Evolutionary conservation across 2,113 vertebrate genomes (phyloP).

Genomic region (Stomatorhinus ivindoensis): DNA sequence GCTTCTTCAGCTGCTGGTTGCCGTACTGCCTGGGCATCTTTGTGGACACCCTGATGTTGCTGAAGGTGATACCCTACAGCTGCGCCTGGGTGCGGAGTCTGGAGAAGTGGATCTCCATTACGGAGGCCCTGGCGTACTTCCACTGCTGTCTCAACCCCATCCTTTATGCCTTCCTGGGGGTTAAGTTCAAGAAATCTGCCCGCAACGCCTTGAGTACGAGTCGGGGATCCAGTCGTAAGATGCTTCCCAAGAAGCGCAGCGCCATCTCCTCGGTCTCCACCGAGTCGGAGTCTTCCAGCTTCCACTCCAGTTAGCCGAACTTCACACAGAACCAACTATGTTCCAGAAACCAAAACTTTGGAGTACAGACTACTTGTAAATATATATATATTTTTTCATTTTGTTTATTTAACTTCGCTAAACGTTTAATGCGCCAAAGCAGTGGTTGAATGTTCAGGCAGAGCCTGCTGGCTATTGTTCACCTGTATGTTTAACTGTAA

Average conservation of each 20-base stretch:
- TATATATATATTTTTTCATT: conserved; percentile 61
- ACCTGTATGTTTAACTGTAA: not conserved
- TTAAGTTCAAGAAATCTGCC: conserved; percentile 92
- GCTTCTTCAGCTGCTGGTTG: conserved; percentile 95
- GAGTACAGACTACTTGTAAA: conserved; percentile 57
- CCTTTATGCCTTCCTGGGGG: conserved; percentile 92
- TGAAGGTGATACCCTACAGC: conserved; percentile 70
- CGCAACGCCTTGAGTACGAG: conserved; percentile 82
- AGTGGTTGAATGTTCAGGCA: conserved; percentile 55
- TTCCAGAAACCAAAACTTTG: not conserved
- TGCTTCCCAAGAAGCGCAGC: conserved; percentile 78
- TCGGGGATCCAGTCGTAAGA: conserved; percentile 87
- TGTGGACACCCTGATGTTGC: conserved; percentile 75
- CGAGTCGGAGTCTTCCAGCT: conserved; percentile 93
- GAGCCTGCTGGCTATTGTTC: conserved; percentile 61
- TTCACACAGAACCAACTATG: not conserved
- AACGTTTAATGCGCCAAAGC: conserved; percentile 1
- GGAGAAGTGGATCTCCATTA: conserved; percentile 79
- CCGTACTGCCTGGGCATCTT: conserved; percentile 84
- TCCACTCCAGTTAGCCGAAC: conserved; percentile 84
- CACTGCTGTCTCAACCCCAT: conserved; percentile 98
- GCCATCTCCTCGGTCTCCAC: conserved; percentile 90
- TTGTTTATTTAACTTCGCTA: conserved; percentile 13
- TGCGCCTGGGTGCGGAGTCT: conserved; percentile 71
- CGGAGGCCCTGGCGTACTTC: conserved; percentile 86